Base-by-base conservation (phyloP, 2,888 invertebrate genomes). In the Magallana nippona region DNA sequence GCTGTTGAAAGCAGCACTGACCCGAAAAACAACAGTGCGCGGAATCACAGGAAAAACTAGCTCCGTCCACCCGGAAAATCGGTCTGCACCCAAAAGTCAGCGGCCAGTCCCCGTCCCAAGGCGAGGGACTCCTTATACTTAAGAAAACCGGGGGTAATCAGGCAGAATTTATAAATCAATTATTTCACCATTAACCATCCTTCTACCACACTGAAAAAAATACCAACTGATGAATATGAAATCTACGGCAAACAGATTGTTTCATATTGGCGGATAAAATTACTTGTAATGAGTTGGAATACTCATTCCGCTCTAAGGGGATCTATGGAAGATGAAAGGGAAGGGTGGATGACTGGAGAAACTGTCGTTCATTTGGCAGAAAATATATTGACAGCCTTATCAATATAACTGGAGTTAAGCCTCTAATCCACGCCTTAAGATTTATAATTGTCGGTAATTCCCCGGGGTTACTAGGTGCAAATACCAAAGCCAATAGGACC, bases 101-200 rank as follows among this genome's bases (percentile, higher is more conserved):
- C 13, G 63, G 63, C 10, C 22, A 22, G 13, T 27, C 63, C 22
- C 13, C 63, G 27, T 22, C 13, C 63, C 27, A 63, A 10, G 22
- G 63, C n/a, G 19, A 63, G 11, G 22, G 27, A 10, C 63, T 63
- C 63, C 60, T 22, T 63, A 22, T 63, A 22, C 63, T 63, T 63
- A 63, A 63, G 63, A 63, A 63, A 63, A 63, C 63, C 63, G 27
- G 79, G 56, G 56, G 15, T 56, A 79, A 79, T 79, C 79, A 19
- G 79, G 56, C 79, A 57, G 55, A 55, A 79, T 79, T 79, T 79
- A 79, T 79, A 79, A 79, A 79, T 79, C 79, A 79, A 79, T 79
- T 79, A 79, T 79, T 79, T 79, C 44, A 55, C 19, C 79, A 79
- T 79, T 56, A 79, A 56, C 22, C 79, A 55, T 79, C 57, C 79